Conservation (phyloP, 2,888 invertebrate genomes). For the Litoditis marina region DNA sequence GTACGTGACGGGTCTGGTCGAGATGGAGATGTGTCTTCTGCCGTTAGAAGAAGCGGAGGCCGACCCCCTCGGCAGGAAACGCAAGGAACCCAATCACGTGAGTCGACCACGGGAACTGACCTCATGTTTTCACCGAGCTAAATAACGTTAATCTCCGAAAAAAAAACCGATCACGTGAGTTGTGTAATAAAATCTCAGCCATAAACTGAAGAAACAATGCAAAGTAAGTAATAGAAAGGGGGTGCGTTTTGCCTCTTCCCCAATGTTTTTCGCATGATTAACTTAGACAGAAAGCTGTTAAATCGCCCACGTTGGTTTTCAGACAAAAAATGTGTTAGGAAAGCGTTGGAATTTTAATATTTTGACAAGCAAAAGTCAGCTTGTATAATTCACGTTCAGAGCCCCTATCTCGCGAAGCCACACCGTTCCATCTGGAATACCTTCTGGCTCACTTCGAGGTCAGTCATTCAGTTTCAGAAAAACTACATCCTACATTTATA, state of each 20-base stretch:
- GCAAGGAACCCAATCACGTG: constrained; percentile 59
- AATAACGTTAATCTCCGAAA: neutral
- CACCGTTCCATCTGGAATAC: constrained; percentile 47
- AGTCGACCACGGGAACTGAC: too few relatives aligned
- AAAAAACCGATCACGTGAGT: neutral
- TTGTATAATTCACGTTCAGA: too few relatives aligned
- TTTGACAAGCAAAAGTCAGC: too few relatives aligned
- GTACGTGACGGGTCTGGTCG: constrained; percentile 56
- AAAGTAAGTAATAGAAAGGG: too few relatives aligned
- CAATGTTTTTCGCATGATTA: too few relatives aligned
- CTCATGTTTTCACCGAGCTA: too few relatives aligned
- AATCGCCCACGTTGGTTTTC: too few relatives aligned
- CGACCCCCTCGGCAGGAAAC: constrained; percentile 56
- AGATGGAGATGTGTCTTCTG: constrained; percentile 54
- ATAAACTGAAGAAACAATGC: too few relatives aligned
- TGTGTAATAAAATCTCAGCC: neutral
- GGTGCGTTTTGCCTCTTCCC: constrained; percentile 3
- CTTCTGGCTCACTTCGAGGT: constrained; percentile 42
- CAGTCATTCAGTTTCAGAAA: neutral
- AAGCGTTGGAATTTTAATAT: neutral
- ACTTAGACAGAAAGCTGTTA: too few relatives aligned
- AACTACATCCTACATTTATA: too few relatives aligned
- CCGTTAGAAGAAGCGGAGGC: constrained; percentile 43
- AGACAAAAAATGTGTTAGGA: too few relatives aligned
- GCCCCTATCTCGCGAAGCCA: constrained; percentile 50